Evolutionary conservation across 2,113 vertebrate genomes (phyloP).

Genomic region (Macrotus californicus): DNA sequence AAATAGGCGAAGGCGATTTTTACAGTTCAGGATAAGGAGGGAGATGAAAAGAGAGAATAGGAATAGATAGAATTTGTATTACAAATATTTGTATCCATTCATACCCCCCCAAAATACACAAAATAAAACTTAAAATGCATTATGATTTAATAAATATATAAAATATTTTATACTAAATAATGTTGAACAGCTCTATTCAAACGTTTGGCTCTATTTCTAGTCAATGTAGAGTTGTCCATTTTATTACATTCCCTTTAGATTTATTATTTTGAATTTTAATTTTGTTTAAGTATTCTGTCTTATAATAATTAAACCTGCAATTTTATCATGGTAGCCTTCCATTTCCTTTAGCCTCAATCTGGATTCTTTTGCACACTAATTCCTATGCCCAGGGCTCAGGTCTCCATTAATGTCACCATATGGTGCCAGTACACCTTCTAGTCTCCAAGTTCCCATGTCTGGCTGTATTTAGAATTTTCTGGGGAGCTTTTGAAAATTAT

Average conservation of each 20-base stretch:
- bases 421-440: background rate
- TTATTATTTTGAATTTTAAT: background rate
- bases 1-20: conserved; percentile 13
- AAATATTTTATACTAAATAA: background rate
- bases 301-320: background rate
- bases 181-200: background rate
- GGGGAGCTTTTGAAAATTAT: background rate
- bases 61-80: background rate
- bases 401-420: background rate
- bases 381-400: background rate
- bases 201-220: background rate
- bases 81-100: background rate
- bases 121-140: background rate
- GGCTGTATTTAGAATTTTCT: background rate
- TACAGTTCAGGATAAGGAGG: background rate
- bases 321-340: background rate
- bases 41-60: background rate
- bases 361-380: background rate
- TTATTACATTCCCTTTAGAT: background rate
- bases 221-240: background rate
- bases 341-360: background rate
- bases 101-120: background rate
- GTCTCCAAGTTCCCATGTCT: background rate
- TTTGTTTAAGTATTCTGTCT: background rate
- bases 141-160: conserved; percentile 21